Base-by-base conservation (phyloP, 2,113 vertebrate genomes). In the Greenwoodochromis staneri region DNA sequence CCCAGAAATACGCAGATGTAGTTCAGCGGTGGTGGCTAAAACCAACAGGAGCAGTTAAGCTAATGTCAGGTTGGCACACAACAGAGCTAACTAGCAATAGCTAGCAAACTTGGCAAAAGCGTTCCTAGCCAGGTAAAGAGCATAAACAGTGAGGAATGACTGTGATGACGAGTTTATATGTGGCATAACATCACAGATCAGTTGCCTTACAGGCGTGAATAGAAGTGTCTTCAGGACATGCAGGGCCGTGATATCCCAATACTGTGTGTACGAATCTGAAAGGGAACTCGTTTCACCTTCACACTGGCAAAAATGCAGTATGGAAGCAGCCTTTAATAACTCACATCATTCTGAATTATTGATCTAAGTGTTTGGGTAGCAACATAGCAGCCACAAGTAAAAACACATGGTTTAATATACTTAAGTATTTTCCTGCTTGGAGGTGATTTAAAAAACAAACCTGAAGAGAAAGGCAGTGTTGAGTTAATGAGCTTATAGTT, bases 211-310 rank as follows among this genome's bases (percentile, higher is more conserved):
- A 36, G 59, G 31, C 16, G 2, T 63, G 17, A 34, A 63, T 19
- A 63, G 9, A n/a, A 34, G 31, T 3, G 1, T 63, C 59, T n/a
- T 63, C 29, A 61, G 29, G 59, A 61, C 59, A 34, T 1, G 53
- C 3, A 54, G 53, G 10, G n/a, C 53, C 0, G n/a, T 54, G 53
- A 54, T 54, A 0, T 61, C 59, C 59, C 31, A 63, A n/a, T 13
- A 24, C 54, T 55, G 54, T 63, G 31, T 63, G 10, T 11, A 9
- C 2, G 17, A n/a, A 66, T 66, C 61, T 66, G 31, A 66, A 66
- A n/a, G 31, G 9, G 61, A 63, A 13, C 61, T 38, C 1, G 0
- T 8, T 66, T 66, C 61, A n/a, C 31, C 6, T 0, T 31, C 1
- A 29, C 29, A 5, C 2, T 29, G 29, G 5, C 29, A 2, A 1